A percentile compares a stretch with the other conserved stretches of the same genome.
Conservation (phyloP, 2,113 vertebrate genomes). For the Nymphicus hollandicus region DNA sequence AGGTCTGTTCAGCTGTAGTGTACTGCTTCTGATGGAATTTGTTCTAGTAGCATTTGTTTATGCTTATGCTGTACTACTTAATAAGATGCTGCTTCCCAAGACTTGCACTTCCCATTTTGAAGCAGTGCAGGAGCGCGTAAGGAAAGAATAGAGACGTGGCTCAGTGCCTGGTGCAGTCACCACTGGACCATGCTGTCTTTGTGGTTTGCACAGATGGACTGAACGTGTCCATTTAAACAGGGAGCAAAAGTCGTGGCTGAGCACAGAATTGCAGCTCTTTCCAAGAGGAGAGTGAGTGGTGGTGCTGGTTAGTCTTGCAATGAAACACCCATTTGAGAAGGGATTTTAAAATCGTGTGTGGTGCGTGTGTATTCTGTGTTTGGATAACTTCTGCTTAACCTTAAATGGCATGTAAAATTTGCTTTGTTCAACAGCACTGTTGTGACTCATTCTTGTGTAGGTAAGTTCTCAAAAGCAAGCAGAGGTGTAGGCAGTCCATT, state of each 20-base stretch:
- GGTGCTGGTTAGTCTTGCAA: not conserved
- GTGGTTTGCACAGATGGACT: accelerated
- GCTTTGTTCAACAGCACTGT: slow-evolving; percentile 1
- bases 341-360: not conserved
- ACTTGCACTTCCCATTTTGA: not conserved
- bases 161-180: not conserved
- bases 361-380: not conserved
- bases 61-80: not conserved
- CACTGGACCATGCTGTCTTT: accelerated
- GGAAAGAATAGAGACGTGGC: not conserved
- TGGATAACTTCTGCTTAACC: not conserved
- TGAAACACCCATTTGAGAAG: not conserved
- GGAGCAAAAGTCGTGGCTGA: not conserved
- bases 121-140: not conserved
- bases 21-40: not conserved
- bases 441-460: slow-evolving; percentile 43
- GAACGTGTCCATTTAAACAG: accelerated
- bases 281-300: too few relatives aligned
- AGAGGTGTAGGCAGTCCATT: not conserved
- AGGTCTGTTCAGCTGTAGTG: not conserved
- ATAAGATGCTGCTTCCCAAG: not conserved
- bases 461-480: slow-evolving; percentile 23
- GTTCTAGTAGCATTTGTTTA: not conserved
- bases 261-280: not conserved
- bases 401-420: not conserved